Base-by-base conservation (phyloP, 2,797 vertebrate species). In the Coreius guichenoti region DNA sequence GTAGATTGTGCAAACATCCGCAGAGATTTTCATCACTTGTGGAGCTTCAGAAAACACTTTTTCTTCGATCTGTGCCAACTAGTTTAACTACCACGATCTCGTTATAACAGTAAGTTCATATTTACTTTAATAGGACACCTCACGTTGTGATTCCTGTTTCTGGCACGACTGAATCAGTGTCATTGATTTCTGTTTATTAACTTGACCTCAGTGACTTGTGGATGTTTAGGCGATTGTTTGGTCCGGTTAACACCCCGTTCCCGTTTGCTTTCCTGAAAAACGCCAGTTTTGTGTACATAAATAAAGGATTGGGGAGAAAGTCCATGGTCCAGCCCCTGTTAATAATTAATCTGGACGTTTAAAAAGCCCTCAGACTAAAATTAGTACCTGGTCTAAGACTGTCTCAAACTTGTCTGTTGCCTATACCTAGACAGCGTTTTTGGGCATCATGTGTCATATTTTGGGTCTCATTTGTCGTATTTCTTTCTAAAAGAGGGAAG, bases 81-180 rank as follows among this genome's bases (percentile, higher is more conserved):
- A 39, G 33, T 47, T 69, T 14, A 43, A 39, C 36, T 3, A 31
- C 74, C 63, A 5, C 74, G 19, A 3, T 80, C 39, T 49, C 39
- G n/a, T 51, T 23, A n/a, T 56, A n/a, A 49, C 76, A 72, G 75
- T 85, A 80, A 85, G 68, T 80, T 39, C 33, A 69, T 51, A 51
- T 83, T 83, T 78, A 33, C 74, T 68, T 69, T 16, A 17, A 56
- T 31, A 16, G 47, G 29, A 54, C 77, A 43, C 68, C 33, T 67
- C 82, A 29, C n/a, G 73, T n/a, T 19, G 70, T 58, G 49, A 31
- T 70, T 70, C 95, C 91, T 80, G 90, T 58, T 76, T 85, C 74
- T 76, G 47, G 36, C 54, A 11, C 49, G 74, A 56, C 31, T 31
- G 63, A 78, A 61, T 84, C 65, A 45, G 83, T 78, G 74, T 33